phyloP scores from a whole-genome alignment of 1,140 invertebrate species.

The Microvelia longipes region DNA sequence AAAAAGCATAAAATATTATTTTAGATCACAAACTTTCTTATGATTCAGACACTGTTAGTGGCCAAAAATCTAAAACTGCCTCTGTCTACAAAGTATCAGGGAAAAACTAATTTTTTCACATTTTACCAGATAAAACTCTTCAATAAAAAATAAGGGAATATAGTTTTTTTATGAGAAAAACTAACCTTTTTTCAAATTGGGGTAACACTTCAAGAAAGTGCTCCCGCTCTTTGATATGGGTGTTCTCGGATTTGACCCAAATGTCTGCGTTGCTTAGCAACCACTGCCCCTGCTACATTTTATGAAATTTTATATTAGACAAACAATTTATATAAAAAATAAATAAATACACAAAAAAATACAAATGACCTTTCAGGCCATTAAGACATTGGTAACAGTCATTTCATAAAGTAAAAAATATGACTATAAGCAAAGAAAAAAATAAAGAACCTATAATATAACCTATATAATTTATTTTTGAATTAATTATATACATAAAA shows the following conservation, averaged over 20 bases:
- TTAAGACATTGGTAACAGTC: background rate
- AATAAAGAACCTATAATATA: background rate
- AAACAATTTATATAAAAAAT: background rate
- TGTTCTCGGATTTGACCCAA: constrained; percentile 73
- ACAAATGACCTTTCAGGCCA: too few species aligned
- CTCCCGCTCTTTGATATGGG: constrained; percentile 81
- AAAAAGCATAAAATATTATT: too few species aligned
- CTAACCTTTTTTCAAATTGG: constrained; percentile 18
- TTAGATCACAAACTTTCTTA: too few species aligned
- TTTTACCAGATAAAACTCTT: constrained; percentile 1
- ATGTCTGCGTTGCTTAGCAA: constrained; percentile 56
- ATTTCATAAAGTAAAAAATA: background rate
- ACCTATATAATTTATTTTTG: too few species aligned
- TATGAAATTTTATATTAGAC: background rate
- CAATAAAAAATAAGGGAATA: background rate
- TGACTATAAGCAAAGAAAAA: background rate
- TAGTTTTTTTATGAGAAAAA: constrained; percentile 5
- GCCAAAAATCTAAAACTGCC: too few species aligned
- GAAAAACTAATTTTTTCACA: background rate
- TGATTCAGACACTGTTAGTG: too few species aligned
- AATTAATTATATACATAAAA: too few species aligned
- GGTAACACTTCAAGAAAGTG: constrained; percentile 28
- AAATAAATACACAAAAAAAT: background rate
- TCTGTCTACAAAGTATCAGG: too few species aligned
- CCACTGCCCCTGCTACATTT: constrained; percentile 35